Base-by-base conservation (phyloP, 2,888 invertebrate species). In the Dynastes grantii region DNA sequence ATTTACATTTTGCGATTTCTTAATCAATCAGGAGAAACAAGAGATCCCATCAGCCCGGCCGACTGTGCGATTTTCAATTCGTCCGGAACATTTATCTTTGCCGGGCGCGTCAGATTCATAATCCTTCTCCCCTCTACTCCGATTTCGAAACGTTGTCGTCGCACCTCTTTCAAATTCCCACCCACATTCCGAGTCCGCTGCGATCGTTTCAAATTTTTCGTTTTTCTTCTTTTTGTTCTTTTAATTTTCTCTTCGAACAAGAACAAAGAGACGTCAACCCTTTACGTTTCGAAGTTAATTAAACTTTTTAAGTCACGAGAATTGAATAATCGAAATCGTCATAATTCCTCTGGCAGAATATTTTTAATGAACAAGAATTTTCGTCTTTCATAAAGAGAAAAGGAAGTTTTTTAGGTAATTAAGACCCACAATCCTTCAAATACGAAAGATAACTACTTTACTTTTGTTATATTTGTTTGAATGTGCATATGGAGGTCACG, bases 1-100 rank as follows among this genome's bases (percentile, higher is more conserved):
- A 65, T 65, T 65, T 65, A 65, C 65, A 40, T 65, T 65, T 65
- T 45, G 37, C 65, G 63, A 63, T 51, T 76, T 63, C 64, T 76
- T 76, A 76, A 76, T 76, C 76, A 76, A 76, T 76, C 76, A 76
- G 37, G 29, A 65, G 29, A 13, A 65, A 32, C 65, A 65, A 55
- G 55, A 40, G 32, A 40, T 65, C 65, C 16, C 55, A 55, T 16
- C 65, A 16, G n/a, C 40, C 65, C 37, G 40, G n/a, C 45, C 37
- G 40, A 13, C 16, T 37, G 37, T 65, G 32, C 40, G 65, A 63
- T 64, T 76, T 76, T 76, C 76, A 76, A 76, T 76, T 76, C 76
- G 37, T 76, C 32, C 64, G 64, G 16, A 76, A 76, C 76, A 76
- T 76, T 76, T 65, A 76, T 76, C 76, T 64, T 45, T 51, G 29